A percentile compares a stretch with the other conserved stretches of the same genome.
Conservation (phyloP, 2,888 invertebrate species). For the Melanchra persicariae region DNA sequence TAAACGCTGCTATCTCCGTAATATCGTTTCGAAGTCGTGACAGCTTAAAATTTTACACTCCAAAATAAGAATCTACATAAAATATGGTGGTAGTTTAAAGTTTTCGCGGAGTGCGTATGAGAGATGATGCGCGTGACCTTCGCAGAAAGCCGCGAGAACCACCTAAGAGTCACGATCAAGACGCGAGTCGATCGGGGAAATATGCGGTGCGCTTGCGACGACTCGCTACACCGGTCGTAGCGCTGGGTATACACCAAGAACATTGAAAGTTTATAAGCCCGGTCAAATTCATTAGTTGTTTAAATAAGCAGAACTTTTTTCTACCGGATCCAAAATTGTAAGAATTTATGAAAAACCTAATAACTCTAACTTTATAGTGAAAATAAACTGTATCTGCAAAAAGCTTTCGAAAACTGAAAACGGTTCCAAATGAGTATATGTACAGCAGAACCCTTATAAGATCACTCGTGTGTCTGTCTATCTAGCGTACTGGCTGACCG, state of each 20-base stretch:
- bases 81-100: constrained; percentile 63
- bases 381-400: no score
- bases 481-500: no score
- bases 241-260: constrained; percentile 54
- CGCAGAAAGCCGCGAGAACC: constrained; percentile 70
- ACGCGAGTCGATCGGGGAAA: constrained; percentile 70
- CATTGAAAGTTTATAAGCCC: constrained; percentile 11
- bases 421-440: no score
- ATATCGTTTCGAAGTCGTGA: constrained; percentile 53
- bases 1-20: constrained; percentile 43
- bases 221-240: constrained; percentile 42
- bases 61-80: constrained; percentile 64
- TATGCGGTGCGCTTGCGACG: constrained; percentile 65
- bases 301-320: no score
- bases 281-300: no score
- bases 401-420: no score
- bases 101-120: constrained; percentile 67
- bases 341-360: no score
- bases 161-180: constrained; percentile 64
- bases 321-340: no score
- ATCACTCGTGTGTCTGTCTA: no score
- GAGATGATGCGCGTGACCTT: constrained; percentile 78
- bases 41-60: constrained; percentile 68
- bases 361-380: no score
- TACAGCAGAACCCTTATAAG: no score